A percentile compares a stretch with the other conserved stretches of the same genome.
Evolutionary conservation across 2,113 vertebrate species (phyloP).

Genomic region (Dicerorhinus sumatrensis): DNA sequence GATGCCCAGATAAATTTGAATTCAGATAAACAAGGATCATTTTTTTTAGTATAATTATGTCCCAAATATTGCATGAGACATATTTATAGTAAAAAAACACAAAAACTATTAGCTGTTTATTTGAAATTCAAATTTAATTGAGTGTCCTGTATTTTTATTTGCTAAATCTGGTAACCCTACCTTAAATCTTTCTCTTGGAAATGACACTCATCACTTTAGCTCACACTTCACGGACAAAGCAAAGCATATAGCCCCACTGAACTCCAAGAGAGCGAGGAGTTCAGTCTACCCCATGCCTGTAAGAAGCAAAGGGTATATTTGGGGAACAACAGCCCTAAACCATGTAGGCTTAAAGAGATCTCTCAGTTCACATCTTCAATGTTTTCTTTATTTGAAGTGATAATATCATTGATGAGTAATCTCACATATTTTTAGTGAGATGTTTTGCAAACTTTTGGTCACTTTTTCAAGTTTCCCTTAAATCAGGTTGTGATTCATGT

Average conservation of each 20-base stretch:
- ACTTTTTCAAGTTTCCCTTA: slow-evolving; percentile 14
- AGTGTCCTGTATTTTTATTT: background rate
- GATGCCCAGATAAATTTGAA: background rate
- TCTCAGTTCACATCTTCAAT: background rate
- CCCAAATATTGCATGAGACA: background rate
- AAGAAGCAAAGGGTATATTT: background rate
- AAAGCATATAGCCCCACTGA: background rate
- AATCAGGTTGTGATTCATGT: background rate
- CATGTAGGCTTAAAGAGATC: background rate
- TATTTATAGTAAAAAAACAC: background rate
- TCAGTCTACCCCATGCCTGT: background rate
- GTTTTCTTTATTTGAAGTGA: background rate
- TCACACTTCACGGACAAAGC: background rate
- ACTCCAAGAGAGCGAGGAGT: background rate
- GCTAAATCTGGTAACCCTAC: background rate
- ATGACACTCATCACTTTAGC: background rate
- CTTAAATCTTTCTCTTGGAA: slow-evolving; percentile 1
- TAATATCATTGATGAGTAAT: background rate
- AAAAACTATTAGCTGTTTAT: background rate
- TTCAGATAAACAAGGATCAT: background rate
- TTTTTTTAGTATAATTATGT: background rate
- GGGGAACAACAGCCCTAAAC: background rate
- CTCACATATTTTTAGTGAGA: background rate
- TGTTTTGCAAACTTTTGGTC: background rate
- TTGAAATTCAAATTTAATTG: background rate